phyloP scores from a whole-genome alignment of 2,113 vertebrate species.

The Cathartes aura region DNA sequence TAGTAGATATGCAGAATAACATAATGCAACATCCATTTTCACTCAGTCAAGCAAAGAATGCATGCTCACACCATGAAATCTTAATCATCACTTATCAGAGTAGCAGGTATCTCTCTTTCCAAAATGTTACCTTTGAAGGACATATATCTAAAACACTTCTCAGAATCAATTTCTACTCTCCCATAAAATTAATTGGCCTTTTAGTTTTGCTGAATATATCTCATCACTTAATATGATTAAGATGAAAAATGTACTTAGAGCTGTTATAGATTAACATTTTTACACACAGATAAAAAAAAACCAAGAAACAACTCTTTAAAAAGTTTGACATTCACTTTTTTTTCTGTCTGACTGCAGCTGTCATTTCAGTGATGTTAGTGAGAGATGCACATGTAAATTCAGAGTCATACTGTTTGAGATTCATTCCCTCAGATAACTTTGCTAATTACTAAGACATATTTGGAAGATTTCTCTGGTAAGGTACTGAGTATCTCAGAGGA shows the following conservation, averaged over 20 bases:
- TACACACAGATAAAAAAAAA: background rate
- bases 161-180: background rate
- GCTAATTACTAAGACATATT: background rate
- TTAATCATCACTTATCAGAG: background rate
- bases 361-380: background rate
- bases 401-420: background rate
- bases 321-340: background rate
- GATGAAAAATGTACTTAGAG: background rate
- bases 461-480: background rate
- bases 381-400: background rate
- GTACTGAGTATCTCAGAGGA: background rate
- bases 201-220: background rate
- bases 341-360: background rate
- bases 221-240: background rate
- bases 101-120: background rate
- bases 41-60: background rate
- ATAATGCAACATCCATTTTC: background rate
- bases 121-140: background rate
- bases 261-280: background rate
- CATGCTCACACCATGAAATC: background rate
- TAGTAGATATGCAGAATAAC: background rate
- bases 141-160: background rate
- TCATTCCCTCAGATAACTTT: background rate
- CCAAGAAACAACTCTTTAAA: background rate
- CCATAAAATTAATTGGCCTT: background rate